These are phyloP conservation scores for Potamilus streckersoni DNA, from an alignment of 1,140 invertebrate genomes.

Conservation along the genomic window DNA sequence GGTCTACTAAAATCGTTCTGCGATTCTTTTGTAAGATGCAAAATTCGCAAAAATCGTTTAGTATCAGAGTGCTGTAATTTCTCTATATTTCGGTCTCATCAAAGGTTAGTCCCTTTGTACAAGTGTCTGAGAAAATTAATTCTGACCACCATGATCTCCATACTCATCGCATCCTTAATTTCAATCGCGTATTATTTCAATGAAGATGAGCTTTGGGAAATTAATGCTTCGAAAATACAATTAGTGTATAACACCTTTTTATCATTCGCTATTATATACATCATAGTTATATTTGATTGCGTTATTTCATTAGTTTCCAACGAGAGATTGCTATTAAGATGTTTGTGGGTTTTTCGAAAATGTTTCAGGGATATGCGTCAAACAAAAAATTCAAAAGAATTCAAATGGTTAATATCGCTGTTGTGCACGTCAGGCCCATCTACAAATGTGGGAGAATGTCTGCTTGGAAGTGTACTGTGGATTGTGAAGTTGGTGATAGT, in stretches of 20 bases:
- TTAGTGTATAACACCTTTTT: constrained; percentile 12
- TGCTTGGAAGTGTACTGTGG: constrained; percentile 15
- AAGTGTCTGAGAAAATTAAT: constrained; percentile 8
- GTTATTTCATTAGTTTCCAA: constrained; percentile 2
- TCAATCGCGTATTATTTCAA: constrained; percentile 9
- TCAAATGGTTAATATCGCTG: constrained; percentile 8
- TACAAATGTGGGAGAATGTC: constrained; percentile 11
- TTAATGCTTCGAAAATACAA: constrained; percentile 9
- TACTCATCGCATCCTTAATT: constrained; percentile 1
- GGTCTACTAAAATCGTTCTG: constrained; percentile 11
- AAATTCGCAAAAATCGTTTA: constrained; percentile 10
- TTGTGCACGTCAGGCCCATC: constrained; percentile 2
- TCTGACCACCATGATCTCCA: background rate
- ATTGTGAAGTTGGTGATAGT: constrained; percentile 3
- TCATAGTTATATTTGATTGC: constrained; percentile 8
- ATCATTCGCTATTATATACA: constrained; percentile 8
- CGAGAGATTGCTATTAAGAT: constrained; percentile 1
- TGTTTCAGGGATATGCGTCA: constrained; percentile 24
- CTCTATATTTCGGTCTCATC: background rate
- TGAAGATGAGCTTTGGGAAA: constrained; percentile 13
- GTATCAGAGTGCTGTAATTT: constrained; percentile 12
- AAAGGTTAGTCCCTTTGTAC: background rate
- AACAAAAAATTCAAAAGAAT: constrained; percentile 7
- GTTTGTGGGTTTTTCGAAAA: constrained; percentile 14
- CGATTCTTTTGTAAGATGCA: constrained; percentile 24